Percentiles rank a stretch among this genome's conserved stretches.
Evolutionary conservation across 1,140 invertebrate species (phyloP).

Genomic region (Trichonephila clavata): DNA sequence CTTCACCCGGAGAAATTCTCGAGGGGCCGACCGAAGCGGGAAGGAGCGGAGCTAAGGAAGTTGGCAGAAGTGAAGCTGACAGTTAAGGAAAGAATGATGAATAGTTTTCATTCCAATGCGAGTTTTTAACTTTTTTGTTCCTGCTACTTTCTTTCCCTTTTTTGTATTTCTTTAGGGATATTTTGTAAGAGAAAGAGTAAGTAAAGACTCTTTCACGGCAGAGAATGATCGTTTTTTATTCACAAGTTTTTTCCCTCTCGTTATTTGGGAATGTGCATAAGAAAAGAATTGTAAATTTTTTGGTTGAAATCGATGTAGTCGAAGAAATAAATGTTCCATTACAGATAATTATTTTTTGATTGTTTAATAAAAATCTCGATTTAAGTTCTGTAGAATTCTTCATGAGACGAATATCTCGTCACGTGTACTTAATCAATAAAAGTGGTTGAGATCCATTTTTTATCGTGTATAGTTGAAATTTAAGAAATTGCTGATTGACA

Average conservation of each 20-base stretch:
- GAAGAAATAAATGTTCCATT: too few species aligned
- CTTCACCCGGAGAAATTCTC: conserved; percentile 10
- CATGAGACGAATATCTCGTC: too few species aligned
- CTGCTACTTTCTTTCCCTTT: not conserved
- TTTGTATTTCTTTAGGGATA: conserved; percentile 17
- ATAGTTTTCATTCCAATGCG: conserved; percentile 52
- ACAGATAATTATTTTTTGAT: too few species aligned
- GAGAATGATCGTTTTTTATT: not conserved
- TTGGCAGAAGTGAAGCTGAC: not conserved
- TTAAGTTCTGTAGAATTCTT: too few species aligned
- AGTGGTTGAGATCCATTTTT: too few species aligned
- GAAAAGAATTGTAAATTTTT: not conserved
- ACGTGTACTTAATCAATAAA: too few species aligned
- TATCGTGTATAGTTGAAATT: too few species aligned
- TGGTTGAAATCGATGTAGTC: not conserved
- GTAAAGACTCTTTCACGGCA: not conserved
- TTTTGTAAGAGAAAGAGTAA: not conserved
- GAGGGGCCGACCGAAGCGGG: not conserved
- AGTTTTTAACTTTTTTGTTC: not conserved
- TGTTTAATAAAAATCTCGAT: too few species aligned
- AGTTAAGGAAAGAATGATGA: conserved; percentile 39
- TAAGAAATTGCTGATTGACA: too few species aligned
- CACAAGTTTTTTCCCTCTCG: too few species aligned
- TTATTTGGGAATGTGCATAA: not conserved
- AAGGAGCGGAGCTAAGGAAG: not conserved